Evolutionary conservation across 1,140 invertebrate species (phyloP).

Genomic region (Euura saliciscinereae): DNA sequence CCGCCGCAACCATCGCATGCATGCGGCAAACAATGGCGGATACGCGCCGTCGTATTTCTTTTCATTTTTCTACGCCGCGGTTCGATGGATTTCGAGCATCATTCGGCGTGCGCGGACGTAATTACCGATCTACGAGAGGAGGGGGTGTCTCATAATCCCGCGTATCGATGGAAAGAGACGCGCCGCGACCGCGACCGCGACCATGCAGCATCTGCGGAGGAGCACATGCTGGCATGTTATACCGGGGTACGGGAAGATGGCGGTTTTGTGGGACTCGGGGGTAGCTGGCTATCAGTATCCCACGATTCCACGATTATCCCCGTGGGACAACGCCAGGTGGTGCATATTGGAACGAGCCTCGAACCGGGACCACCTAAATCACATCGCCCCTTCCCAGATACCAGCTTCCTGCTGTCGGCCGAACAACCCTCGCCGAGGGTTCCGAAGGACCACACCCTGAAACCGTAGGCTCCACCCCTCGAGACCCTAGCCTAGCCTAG

Average conservation of each 20-base stretch:
- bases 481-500: no score
- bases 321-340: conserved; percentile 1
- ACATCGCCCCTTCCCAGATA: not conserved
- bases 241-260: not conserved
- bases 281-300: not conserved
- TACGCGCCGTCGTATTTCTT: no score
- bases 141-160: no score
- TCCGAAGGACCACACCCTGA: not conserved
- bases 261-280: no score
- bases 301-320: not conserved
- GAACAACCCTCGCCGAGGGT: not conserved
- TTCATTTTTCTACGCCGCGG: not conserved
- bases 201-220: no score
- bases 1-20: conserved; percentile 50
- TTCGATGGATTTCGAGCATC: no score
- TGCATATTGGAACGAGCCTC: conserved; percentile 2
- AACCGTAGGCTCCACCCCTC: not conserved
- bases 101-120: no score
- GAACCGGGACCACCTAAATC: not conserved
- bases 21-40: conserved; percentile 58
- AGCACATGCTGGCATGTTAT: not conserved
- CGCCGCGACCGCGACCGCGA: no score
- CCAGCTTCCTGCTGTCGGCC: no score
- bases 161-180: no score
- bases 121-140: no score